These are phyloP conservation scores for Rambutsinella grinnellia DNA, from an alignment of 2,888 invertebrate species.

Conservation along the genomic window DNA sequence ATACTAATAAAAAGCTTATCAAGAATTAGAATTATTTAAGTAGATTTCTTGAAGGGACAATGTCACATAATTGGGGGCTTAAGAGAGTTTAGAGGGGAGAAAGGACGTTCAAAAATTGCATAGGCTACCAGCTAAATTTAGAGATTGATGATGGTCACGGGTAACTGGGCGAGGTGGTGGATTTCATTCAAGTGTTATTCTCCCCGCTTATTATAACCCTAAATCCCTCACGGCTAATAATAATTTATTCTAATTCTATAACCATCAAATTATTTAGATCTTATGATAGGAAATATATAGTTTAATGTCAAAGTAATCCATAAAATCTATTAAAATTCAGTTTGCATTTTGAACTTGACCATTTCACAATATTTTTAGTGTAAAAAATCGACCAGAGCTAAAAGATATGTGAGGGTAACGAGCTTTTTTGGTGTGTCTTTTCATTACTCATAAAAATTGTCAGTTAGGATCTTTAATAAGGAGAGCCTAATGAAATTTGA, in stretches of 20 bases:
- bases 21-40: background rate
- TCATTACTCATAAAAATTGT: slow-evolving; percentile 48
- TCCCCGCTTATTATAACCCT: background rate
- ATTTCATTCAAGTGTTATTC: background rate
- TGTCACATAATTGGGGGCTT: slow-evolving; percentile 6
- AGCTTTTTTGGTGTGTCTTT: slow-evolving; percentile 42
- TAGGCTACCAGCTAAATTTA: slow-evolving; percentile 9
- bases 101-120: slow-evolving; percentile 21
- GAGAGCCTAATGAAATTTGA: slow-evolving; percentile 55
- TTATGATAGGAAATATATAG: too few relatives aligned
- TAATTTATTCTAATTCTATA: too few relatives aligned
- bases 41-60: slow-evolving; percentile 26
- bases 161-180: slow-evolving; percentile 30
- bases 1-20: background rate
- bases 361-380: too few relatives aligned
- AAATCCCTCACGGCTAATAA: background rate
- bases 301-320: background rate
- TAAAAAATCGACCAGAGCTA: background rate
- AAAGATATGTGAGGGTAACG: background rate
- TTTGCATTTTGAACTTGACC: too few relatives aligned
- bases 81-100: slow-evolving; percentile 21
- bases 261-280: too few relatives aligned
- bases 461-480: slow-evolving; percentile 51
- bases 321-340: too few relatives aligned
- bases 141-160: slow-evolving; percentile 37